phyloP scores from a whole-genome alignment of 2,113 vertebrate species.

The Dasyornis broadbenti region DNA sequence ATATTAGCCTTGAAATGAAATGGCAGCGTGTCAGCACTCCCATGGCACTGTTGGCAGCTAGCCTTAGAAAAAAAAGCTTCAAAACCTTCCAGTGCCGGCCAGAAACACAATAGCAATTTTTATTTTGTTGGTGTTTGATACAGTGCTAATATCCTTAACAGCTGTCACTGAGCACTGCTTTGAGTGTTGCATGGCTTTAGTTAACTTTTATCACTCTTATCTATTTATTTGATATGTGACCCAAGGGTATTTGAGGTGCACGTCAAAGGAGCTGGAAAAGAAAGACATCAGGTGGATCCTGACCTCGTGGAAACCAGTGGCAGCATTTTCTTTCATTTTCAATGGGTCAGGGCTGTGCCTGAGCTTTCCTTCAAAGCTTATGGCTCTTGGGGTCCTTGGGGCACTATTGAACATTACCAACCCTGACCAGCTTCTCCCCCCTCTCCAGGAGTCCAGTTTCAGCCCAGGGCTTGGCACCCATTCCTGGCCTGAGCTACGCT shows the following conservation, averaged over 20 bases:
- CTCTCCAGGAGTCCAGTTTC: neutral
- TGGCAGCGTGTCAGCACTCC: neutral
- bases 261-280: neutral
- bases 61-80: neutral
- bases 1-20: slow-evolving; percentile 22
- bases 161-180: neutral
- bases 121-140: neutral
- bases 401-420: neutral
- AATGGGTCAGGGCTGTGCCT: neutral
- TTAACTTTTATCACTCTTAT: neutral
- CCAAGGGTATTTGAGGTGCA: neutral
- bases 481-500: neutral
- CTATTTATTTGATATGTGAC: neutral
- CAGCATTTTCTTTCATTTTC: neutral
- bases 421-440: neutral
- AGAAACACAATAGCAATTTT: neutral
- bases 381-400: neutral
- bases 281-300: neutral
- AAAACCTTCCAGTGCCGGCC: neutral
- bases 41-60: neutral
- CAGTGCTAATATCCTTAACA: neutral
- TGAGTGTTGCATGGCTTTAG: neutral
- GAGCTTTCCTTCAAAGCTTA: fast-evolving
- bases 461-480: neutral
- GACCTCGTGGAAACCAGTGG: neutral